Conservation (phyloP, 2,113 vertebrate genomes). For the Irena cyanogastra region DNA sequence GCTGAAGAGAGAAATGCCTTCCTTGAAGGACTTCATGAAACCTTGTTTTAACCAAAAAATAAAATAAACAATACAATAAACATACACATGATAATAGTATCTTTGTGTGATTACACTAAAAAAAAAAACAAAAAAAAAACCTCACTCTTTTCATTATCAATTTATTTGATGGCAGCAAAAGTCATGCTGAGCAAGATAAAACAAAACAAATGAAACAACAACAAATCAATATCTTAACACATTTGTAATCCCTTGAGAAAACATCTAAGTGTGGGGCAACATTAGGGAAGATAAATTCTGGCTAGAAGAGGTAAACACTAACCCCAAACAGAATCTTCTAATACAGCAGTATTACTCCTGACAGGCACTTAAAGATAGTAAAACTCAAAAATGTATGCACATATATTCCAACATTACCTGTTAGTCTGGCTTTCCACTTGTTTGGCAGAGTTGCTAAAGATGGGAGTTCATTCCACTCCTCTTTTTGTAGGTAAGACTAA, state of each 20-base stretch:
- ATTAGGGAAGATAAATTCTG: background rate
- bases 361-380: background rate
- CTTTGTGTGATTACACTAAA: background rate
- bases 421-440: background rate
- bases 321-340: background rate
- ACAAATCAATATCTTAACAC: background rate
- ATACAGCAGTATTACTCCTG: background rate
- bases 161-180: background rate
- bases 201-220: background rate
- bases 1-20: background rate
- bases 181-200: background rate
- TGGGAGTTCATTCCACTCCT: background rate
- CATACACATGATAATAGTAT: background rate
- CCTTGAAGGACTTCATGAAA: background rate
- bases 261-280: background rate
- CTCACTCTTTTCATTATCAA: background rate
- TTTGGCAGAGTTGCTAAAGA: background rate
- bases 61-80: background rate
- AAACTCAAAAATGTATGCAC: background rate
- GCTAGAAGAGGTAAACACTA: background rate
- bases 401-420: background rate
- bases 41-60: background rate
- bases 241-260: background rate
- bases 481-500: background rate
- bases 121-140: background rate